Evolutionary conservation across 2,888 invertebrate genomes (phyloP), one percentile per base, ranked within the genome.

Genomic region (Hofmannophila pseudospretella): DNA sequence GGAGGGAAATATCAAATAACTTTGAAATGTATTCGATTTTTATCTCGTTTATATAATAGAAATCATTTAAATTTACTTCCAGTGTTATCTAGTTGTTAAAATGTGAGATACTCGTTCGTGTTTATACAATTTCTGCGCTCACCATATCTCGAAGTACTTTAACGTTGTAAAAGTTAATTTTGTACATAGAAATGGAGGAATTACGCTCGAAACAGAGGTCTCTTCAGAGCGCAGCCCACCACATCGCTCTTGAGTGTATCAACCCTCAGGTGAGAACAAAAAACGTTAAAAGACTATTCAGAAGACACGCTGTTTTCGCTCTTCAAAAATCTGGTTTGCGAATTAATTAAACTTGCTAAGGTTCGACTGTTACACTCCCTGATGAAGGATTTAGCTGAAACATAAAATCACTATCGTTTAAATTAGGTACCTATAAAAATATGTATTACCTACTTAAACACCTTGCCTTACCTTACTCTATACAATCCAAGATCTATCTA

Each of bases 161-260:
- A 29, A 38, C 36, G 37, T 38, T 32, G 22, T 10, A 26, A 23
- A 19, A 36, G 8, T 22, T 22, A 12, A 32, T 25, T 25, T 33
- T 34, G 32, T 32, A 16, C 16, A 4, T 32, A 36, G 42, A 43
- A 47, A 85, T 85, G 85, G 85, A 85, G 51, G 85, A 85, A 44
- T 42, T 77, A 38, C 64, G 77, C 12, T 66, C 68, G 10, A 84
- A 81, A 63, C 78, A 81, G 45, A 85, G 80, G 47, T 51, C 70
- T 7, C 61, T 81, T 37, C 84, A 81, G 44, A 80, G 44, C 56
- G 71, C 82, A 14, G 75, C 85, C 19, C 85, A 85, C 49, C 81
- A 85, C 44, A 84, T 82, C 32, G 81, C 79, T 12, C 45, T 85
- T 42, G 85, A 85, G 39, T 84, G 78, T 47, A 77, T 84, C 29